phyloP scores from a whole-genome alignment of 2,888 invertebrate species.

The Polietes domitor region DNA sequence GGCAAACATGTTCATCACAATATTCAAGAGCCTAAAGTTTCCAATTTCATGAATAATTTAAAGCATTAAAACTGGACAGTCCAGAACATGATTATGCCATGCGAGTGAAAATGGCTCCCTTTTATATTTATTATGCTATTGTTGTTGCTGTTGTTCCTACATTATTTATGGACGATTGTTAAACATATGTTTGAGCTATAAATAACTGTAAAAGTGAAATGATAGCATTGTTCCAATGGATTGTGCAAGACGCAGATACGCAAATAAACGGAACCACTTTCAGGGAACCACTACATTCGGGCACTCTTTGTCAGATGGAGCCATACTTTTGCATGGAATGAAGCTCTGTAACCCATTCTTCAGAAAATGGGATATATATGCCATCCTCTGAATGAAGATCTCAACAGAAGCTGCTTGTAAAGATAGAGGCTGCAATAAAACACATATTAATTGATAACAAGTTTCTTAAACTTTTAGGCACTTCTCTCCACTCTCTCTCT shows the following conservation, averaged over 20 bases:
- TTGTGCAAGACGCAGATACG: neutral
- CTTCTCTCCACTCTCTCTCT: too few species aligned
- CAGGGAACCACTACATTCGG: neutral
- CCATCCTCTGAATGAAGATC: too few species aligned
- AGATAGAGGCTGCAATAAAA: too few species aligned
- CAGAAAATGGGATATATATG: neutral
- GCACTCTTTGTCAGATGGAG: neutral
- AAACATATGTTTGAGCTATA: constrained; percentile 37
- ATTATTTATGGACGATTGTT: constrained; percentile 30
- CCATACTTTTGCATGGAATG: neutral
- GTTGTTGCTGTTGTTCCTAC: neutral
- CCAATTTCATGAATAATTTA: too few species aligned
- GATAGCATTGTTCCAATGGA: constrained; percentile 17
- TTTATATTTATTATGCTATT: constrained; percentile 30
- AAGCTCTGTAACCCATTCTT: neutral
- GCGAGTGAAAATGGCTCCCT: constrained; percentile 14
- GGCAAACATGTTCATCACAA: too few species aligned
- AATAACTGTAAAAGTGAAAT: constrained; percentile 24
- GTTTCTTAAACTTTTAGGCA: neutral
- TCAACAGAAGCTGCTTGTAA: too few species aligned
- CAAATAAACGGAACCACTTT: neutral
- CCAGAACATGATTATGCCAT: too few species aligned
- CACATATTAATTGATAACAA: neutral
- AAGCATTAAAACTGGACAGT: too few species aligned
- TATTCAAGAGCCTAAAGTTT: too few species aligned